These are phyloP conservation scores for Catocala nupta DNA, from an alignment of 2,888 invertebrate genomes.

Conservation along the genomic window DNA sequence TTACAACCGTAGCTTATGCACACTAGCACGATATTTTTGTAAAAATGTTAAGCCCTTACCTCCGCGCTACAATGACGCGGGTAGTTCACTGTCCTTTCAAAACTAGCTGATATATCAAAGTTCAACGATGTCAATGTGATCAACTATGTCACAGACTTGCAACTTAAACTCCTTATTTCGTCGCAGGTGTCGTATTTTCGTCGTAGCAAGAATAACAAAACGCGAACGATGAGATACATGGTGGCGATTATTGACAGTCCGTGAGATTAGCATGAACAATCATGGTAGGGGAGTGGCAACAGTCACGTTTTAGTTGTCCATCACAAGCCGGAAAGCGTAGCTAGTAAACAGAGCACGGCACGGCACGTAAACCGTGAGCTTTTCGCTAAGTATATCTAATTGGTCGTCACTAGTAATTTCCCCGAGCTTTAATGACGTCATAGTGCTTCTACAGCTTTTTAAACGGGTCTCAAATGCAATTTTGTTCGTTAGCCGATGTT, in stretches of 20 bases:
- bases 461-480: conserved; percentile 24
- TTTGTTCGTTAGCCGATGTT: conserved; percentile 16
- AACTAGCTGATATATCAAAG: conserved; percentile 33
- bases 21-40: conserved; percentile 41
- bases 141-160: conserved; percentile 37
- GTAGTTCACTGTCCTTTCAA: conserved; percentile 38
- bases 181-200: conserved; percentile 35
- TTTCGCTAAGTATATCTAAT: conserved; percentile 50
- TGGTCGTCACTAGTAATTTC: conserved; percentile 47
- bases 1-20: conserved; percentile 43
- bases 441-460: conserved; percentile 22
- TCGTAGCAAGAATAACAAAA: conserved; percentile 36
- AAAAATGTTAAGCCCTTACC: conserved; percentile 41
- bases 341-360: conserved; percentile 32
- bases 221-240: conserved; percentile 22
- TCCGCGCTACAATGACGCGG: conserved; percentile 24
- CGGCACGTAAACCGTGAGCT: conserved; percentile 39
- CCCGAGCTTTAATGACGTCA: conserved; percentile 31
- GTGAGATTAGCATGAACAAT: conserved; percentile 52
- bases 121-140: conserved; percentile 38
- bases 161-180: conserved; percentile 40
- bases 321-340: conserved; percentile 46
- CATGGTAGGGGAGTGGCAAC: conserved; percentile 42
- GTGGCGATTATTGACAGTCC: conserved; percentile 49
- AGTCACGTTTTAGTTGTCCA: conserved; percentile 53